Evolutionary conservation across 64 coral and sea anemone species (phyloP).

Genomic region (Montipora efflorescens): DNA sequence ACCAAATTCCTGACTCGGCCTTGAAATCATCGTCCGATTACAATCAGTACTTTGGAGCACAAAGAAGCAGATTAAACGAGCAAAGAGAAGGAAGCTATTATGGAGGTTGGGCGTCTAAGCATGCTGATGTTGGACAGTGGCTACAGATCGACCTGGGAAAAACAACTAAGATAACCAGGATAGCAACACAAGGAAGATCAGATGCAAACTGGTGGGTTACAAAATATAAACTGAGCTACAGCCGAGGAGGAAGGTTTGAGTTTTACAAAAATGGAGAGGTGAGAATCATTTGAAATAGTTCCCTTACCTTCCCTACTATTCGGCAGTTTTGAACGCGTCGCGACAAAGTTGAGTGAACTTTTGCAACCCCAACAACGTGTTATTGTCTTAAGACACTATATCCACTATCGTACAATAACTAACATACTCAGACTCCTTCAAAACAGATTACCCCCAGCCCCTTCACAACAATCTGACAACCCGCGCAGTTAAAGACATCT

Average conservation of each 20-base stretch:
- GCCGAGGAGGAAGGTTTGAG: not conserved
- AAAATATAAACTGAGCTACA: slow-evolving; percentile 39
- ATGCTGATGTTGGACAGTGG: slow-evolving; percentile 5
- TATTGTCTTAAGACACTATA: too few relatives aligned
- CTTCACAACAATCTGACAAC: too few relatives aligned
- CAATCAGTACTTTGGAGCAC: slow-evolving; percentile 19
- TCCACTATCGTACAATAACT: too few relatives aligned
- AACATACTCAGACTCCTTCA: too few relatives aligned
- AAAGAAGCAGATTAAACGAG: slow-evolving; percentile 15
- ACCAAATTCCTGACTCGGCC: not conserved
- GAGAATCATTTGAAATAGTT: not conserved
- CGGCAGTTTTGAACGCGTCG: too few relatives aligned
- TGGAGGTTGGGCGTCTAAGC: slow-evolving; percentile 28
- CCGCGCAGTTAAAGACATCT: too few relatives aligned
- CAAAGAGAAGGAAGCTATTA: slow-evolving; percentile 9
- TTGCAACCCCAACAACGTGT: too few relatives aligned
- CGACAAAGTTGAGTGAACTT: too few relatives aligned
- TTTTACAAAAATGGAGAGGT: slow-evolving; percentile 44
- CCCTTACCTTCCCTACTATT: too few relatives aligned
- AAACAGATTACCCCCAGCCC: too few relatives aligned
- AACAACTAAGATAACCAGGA: slow-evolving; percentile 20
- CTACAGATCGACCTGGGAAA: slow-evolving; percentile 29
- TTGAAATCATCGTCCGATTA: slow-evolving; percentile 29
- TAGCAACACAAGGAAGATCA: slow-evolving; percentile 20
- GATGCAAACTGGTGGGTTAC: slow-evolving; percentile 42